Base-by-base conservation (phyloP, 2,888 invertebrate genomes). In the Geophilus truncorum region DNA sequence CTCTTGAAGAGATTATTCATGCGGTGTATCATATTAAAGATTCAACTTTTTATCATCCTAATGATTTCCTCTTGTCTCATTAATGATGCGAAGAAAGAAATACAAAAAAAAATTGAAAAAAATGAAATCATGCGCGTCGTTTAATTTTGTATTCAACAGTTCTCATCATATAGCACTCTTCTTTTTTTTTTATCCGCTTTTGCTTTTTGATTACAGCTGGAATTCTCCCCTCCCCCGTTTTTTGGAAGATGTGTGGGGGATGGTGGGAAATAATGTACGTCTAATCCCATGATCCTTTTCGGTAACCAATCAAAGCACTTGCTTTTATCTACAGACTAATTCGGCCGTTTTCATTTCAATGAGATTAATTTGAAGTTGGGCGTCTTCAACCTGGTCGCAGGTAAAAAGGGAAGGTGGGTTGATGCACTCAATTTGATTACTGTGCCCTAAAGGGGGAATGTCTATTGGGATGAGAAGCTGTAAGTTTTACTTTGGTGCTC, bases 271-370 rank as follows among this genome's bases (percentile, higher is more conserved):
- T 28, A 70, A 70, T 18, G 51, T 51, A 51, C 70, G 9, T 28
- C 70, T 70, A 70, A 70, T 70, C 70, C 70, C 70, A 70, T 70
- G 70, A 70, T 70, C 70, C 70, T 70, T 70, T 70, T 70, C 70
- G 70, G 70, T 70, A 25, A 28, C 70, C 70, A 70, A 70, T 70
- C 70, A 70, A 70, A 70, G 70, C 70, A 70, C 70, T n/a, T 70
- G 70, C 70, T 70, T 70, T 70, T 70, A 70, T 70, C 70, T 70
- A 70, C 25, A 70, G 28, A 70, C 70, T 70, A 70, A 70, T 70
- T 70, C 70, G 70, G 28, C 70, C 70, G 70, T 70, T 70, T 70
- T 70, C 70, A 70, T 70, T 70, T 70, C 70, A 70, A 70, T 70
- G 70, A 70, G 70, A 70, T 70, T 70, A 70, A 70, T 70, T 70